Percentiles rank a stretch among this genome's conserved stretches.
Conservation (phyloP, 2,888 invertebrate genomes). For the Tuberolachnus salignus region DNA sequence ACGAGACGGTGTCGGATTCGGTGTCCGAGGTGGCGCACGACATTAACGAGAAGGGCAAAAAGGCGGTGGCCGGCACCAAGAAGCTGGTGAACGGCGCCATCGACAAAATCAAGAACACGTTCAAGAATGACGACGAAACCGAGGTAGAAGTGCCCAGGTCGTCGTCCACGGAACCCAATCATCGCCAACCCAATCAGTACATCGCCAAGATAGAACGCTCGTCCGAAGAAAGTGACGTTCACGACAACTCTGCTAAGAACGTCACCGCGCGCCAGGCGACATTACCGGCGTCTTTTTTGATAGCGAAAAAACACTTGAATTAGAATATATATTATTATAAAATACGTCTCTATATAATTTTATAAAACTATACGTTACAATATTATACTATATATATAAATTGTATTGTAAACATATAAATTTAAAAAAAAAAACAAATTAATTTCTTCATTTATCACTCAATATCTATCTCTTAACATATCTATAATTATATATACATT, state of each 20-base stretch:
- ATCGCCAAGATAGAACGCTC: no score
- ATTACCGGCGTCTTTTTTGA: no score
- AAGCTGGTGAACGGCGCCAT: conserved; percentile 24
- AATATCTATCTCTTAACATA: no score
- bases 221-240: no score
- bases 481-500: no score
- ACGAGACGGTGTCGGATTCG: conserved; percentile 26
- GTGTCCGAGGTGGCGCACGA: conserved; percentile 20
- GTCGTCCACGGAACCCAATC: neutral
- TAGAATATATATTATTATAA: no score
- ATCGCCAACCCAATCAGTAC: neutral
- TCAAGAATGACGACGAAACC: neutral
- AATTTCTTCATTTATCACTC: no score
- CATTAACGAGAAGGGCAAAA: conserved; percentile 42
- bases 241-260: neutral
- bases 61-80: conserved; percentile 30
- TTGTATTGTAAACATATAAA: no score
- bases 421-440: no score
- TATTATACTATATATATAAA: no score
- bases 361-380: no score
- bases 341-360: no score
- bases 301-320: neutral
- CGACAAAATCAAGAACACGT: conserved; percentile 27
- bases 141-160: neutral
- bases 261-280: neutral